A percentile compares a stretch with the other conserved stretches of the same genome.
Conservation (phyloP, 2,113 vertebrate species). For the Rhynchomys soricoides region DNA sequence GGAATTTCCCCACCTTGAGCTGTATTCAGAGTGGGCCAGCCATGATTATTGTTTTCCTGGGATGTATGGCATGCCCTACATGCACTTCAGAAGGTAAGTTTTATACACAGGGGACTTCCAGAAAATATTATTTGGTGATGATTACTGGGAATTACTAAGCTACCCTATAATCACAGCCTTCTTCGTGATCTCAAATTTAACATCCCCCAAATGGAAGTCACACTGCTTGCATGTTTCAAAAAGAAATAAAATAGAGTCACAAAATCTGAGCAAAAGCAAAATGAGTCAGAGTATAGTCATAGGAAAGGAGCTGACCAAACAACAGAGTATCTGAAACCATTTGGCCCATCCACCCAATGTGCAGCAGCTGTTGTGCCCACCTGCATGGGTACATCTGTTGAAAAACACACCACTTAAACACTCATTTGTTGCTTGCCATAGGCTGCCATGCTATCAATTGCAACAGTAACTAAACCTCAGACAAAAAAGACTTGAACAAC, state of each 20-base stretch:
- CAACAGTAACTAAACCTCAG: constrained; percentile 28
- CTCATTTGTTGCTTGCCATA: constrained; percentile 49
- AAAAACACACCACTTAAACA: constrained; percentile 62
- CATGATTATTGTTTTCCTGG: constrained; percentile 3
- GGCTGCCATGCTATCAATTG: constrained; percentile 46
- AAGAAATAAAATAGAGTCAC: constrained; percentile 26
- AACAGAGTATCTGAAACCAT: background rate
- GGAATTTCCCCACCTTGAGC: background rate
- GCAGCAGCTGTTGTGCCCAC: constrained; percentile 21
- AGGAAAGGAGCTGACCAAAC: constrained; percentile 1
- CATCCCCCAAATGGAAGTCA: constrained; percentile 28
- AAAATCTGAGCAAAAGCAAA: constrained; percentile 22
- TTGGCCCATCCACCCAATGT: background rate
- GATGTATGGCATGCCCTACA: background rate
- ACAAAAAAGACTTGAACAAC: constrained; percentile 64
- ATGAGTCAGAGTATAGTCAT: background rate
- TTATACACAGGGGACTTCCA: constrained; percentile 4
- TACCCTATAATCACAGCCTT: constrained; percentile 26
- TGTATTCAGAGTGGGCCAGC: background rate
- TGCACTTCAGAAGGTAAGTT: constrained; percentile 32
- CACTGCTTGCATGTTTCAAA: background rate
- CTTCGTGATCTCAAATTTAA: constrained; percentile 51
- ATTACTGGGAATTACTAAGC: constrained; percentile 53
- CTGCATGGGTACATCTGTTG: constrained; percentile 49
- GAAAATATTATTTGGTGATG: constrained; percentile 51